A percentile compares a stretch with the other conserved stretches of the same genome.
Conservation (phyloP, 2,888 invertebrate genomes). For the Coenonympha glycerion region DNA sequence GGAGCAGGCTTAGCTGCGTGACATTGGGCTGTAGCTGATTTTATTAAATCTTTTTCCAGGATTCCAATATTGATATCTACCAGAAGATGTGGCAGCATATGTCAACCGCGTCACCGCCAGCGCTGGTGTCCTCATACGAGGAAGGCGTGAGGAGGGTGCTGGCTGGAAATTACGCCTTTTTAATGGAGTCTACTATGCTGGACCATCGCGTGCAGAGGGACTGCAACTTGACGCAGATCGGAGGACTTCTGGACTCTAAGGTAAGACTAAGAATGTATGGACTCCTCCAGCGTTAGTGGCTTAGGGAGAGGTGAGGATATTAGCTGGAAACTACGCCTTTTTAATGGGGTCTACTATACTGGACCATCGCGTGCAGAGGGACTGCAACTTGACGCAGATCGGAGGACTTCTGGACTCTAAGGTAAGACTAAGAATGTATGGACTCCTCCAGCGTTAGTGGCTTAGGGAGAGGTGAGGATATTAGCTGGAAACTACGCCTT, state of each 20-base stretch:
- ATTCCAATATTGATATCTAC: slow-evolving; percentile 92
- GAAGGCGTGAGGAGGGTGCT: slow-evolving; percentile 92
- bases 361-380: slow-evolving; percentile 95
- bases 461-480: too few species aligned
- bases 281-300: too few species aligned
- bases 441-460: too few species aligned
- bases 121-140: slow-evolving; percentile 92
- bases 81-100: slow-evolving; percentile 97
- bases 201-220: slow-evolving; percentile 97
- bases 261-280: slow-evolving; percentile 40
- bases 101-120: slow-evolving; percentile 83
- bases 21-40: too few species aligned
- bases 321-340: too few species aligned
- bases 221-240: slow-evolving; percentile 98
- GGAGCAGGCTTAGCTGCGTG: too few species aligned
- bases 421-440: slow-evolving; percentile 43
- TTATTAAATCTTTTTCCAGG: too few species aligned
- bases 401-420: slow-evolving; percentile 81
- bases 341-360: slow-evolving; percentile 99
- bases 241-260: slow-evolving; percentile 79
- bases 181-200: slow-evolving; percentile 98
- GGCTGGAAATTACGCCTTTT: slow-evolving; percentile 94
- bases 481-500: too few species aligned
- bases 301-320: too few species aligned
- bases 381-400: slow-evolving; percentile 98